phyloP scores from a whole-genome alignment of 2,888 invertebrate species.

The Eurois occulta region DNA sequence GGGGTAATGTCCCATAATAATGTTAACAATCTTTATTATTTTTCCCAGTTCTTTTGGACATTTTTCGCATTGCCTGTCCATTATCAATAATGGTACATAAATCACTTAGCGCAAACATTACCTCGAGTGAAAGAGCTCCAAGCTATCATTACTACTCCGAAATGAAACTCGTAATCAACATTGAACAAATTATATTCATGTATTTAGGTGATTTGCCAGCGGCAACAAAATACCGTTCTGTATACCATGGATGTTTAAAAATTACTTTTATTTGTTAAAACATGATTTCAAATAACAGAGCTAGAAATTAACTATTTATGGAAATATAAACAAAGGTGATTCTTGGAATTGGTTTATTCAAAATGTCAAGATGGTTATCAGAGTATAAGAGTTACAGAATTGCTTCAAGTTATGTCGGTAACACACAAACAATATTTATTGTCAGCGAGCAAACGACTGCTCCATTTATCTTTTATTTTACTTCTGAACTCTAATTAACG shows the following conservation, averaged over 20 bases:
- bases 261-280: constrained; percentile 13
- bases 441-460: constrained; percentile 31
- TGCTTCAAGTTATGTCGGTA: constrained; percentile 10
- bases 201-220: constrained; percentile 41
- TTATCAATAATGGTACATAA: constrained; percentile 56
- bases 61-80: constrained; percentile 53
- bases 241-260: constrained; percentile 30
- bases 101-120: constrained; percentile 43
- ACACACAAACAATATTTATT: constrained; percentile 35
- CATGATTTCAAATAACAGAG: background rate
- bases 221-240: constrained; percentile 22
- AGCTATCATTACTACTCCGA: constrained; percentile 37
- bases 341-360: background rate
- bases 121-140: constrained; percentile 19
- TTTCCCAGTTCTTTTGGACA: constrained; percentile 39
- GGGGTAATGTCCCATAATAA: constrained; percentile 54
- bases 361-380: background rate
- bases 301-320: background rate
- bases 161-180: constrained; percentile 38
- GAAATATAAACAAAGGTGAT: background rate
- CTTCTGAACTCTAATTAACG: constrained; percentile 51
- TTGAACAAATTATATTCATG: constrained; percentile 47
- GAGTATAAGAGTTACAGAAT: background rate
- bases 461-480: constrained; percentile 42
- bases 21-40: constrained; percentile 58